Conservation (phyloP, 2,888 invertebrate genomes). For the Cylloceria caligata region DNA sequence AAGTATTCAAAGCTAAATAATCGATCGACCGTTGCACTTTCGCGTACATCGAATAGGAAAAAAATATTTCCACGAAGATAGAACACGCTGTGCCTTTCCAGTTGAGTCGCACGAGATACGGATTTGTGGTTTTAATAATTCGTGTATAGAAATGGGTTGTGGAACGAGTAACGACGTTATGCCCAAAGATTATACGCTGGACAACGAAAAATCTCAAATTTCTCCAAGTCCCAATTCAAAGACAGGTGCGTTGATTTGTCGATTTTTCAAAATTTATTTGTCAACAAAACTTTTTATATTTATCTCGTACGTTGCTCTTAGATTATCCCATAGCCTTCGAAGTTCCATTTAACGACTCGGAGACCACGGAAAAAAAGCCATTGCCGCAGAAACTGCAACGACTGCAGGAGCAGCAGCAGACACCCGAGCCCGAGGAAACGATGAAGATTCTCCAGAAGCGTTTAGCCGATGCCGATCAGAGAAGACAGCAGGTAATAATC, state of each 20-base stretch:
- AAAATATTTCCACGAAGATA: constrained; percentile 26
- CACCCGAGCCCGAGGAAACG: constrained; percentile 85
- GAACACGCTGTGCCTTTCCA: background rate
- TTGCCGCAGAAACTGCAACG: constrained; percentile 90
- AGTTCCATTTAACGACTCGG: constrained; percentile 70
- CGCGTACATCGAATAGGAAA: constrained; percentile 43
- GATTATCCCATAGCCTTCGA: constrained; percentile 73
- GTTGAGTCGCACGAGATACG: constrained; percentile 34
- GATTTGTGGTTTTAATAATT: background rate
- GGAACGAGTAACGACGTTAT: constrained; percentile 73
- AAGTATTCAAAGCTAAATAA: constrained; percentile 30
- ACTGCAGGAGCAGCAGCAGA: constrained; percentile 88
- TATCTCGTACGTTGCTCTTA: background rate
- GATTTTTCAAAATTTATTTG: background rate
- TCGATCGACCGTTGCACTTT: constrained; percentile 54
- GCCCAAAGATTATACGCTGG: constrained; percentile 63
- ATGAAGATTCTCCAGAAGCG: constrained; percentile 89
- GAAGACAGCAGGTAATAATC: constrained; percentile 86
- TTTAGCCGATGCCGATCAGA: constrained; percentile 90
- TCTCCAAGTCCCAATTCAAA: constrained; percentile 61
- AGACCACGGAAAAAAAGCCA: constrained; percentile 86
- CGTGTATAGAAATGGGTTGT: constrained; percentile 69
- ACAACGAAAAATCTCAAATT: constrained; percentile 63
- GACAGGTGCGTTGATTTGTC: constrained; percentile 39
- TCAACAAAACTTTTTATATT: background rate